Evolutionary conservation across 2,797 vertebrate species (phyloP), one percentile per base, ranked within the genome.

Genomic region (Characodon lateralis): DNA sequence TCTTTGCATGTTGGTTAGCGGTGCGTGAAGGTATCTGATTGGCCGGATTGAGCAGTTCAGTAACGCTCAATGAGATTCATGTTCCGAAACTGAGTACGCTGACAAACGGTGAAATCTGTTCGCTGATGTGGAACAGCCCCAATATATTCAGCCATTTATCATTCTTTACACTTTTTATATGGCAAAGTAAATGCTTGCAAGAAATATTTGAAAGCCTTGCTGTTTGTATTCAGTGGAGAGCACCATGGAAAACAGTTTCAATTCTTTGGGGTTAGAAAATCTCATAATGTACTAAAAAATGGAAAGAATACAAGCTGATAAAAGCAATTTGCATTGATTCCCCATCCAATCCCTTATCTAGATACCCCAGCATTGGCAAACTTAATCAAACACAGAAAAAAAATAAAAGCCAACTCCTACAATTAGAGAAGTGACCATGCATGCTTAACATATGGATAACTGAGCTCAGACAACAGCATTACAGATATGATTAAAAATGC

Each of bases 111-210:
- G 84, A 90, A 91, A 91, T 89, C 80, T 89, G 82, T 89, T 88
- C 82, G 70, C 73, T 85, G 77, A 84, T 90, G 75, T 81, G 84
- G 78, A 85, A 85, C 85, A 75, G 89, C 79, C 79, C 73, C 53
- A 76, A 85, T 41, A 81, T 88, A 82, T 85, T 81, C 82, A 55
- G 83, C 83, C 26, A 72, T 73, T 82, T 76, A 74, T 84, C 85
- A 91, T 93, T 88, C 89, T 92, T 91, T 86, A 85, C 89, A 91
- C 82, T 86, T 83, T 73, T 77, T 79, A 65, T 79, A 80, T 63
- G 39, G 24, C 71, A 91, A 85, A 90, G 76, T 71, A 82, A 85
- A 80, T 85, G 77, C 82, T 71, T 74, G 89, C 35, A 84, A 86
- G 88, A 77, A 76, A 72, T 68, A 51, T 71, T 35, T 75, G 85